A percentile compares a stretch with the other conserved stretches of the same genome.
phyloP scores from a whole-genome alignment of 2,888 invertebrate genomes.

The Eurois occulta region DNA sequence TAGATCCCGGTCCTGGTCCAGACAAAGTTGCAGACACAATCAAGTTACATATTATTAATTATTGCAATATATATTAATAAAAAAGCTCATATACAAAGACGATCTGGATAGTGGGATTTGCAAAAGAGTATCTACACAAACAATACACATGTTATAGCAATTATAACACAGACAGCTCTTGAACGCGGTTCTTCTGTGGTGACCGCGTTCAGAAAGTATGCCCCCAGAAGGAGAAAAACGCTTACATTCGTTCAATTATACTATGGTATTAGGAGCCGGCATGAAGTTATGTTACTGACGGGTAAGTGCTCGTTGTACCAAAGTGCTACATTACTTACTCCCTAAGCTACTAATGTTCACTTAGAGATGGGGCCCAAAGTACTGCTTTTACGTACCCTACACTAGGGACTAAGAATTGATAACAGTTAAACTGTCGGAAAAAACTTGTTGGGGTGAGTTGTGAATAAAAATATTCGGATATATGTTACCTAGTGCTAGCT shows the following conservation, averaged over 20 bases:
- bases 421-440: conserved; percentile 14
- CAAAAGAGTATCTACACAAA: not conserved
- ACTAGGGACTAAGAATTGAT: conserved; percentile 26
- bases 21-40: not conserved
- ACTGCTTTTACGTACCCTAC: conserved; percentile 45
- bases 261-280: conserved; percentile 43
- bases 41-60: too few species aligned
- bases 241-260: conserved; percentile 21
- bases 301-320: conserved; percentile 52
- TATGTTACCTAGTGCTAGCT: too few species aligned
- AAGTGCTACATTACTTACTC: conserved; percentile 59
- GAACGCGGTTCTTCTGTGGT: not conserved
- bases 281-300: conserved; percentile 52
- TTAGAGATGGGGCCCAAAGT: conserved; percentile 35
- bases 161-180: not conserved
- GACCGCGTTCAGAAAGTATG: not conserved
- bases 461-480: not conserved
- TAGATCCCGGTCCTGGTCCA: not conserved
- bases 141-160: not conserved
- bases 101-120: not conserved
- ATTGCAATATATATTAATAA: not conserved
- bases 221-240: conserved; percentile 1
- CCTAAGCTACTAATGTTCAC: conserved; percentile 51
- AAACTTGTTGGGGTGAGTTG: not conserved
- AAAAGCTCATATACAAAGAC: not conserved